Evolutionary conservation across 1,140 invertebrate genomes (phyloP).

Genomic region (Adelges cooleyi): DNA sequence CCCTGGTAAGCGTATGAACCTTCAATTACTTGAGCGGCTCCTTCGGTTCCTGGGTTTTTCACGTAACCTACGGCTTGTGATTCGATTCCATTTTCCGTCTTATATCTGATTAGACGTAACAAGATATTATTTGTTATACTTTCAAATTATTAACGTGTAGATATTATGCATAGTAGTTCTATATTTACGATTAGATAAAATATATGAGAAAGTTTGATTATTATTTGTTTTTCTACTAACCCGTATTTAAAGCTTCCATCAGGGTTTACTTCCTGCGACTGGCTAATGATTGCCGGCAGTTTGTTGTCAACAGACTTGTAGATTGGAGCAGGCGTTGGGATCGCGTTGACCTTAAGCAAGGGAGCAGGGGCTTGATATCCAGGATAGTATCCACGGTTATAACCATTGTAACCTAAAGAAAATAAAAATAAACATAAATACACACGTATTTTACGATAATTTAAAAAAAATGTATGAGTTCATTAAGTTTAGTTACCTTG

Average conservation of each 20-base stretch:
- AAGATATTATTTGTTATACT: no score
- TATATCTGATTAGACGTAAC: conserved; percentile 51
- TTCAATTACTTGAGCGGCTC: conserved; percentile 42
- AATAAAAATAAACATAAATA: conserved; percentile 1
- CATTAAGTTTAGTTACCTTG: not conserved
- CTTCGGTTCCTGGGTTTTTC: conserved; percentile 42
- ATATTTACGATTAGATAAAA: no score
- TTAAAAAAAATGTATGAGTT: not conserved
- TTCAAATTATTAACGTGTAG: no score
- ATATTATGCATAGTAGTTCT: no score
- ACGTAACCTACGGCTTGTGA: conserved; percentile 47
- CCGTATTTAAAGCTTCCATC: conserved; percentile 39
- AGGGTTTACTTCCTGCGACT: conserved; percentile 39
- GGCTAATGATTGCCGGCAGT: conserved; percentile 40
- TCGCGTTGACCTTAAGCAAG: no score
- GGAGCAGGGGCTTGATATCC: not conserved
- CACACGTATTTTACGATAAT: not conserved
- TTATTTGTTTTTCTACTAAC: conserved; percentile 32
- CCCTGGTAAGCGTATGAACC: conserved; percentile 51
- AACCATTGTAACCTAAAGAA: not conserved
- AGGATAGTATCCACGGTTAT: conserved; percentile 13
- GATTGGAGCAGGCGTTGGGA: not conserved
- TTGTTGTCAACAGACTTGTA: not conserved
- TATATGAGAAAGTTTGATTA: no score
- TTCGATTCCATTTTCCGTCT: conserved; percentile 61